Evolutionary conservation across 2,888 invertebrate genomes (phyloP).

Genomic region (Latheticus oryzae): DNA sequence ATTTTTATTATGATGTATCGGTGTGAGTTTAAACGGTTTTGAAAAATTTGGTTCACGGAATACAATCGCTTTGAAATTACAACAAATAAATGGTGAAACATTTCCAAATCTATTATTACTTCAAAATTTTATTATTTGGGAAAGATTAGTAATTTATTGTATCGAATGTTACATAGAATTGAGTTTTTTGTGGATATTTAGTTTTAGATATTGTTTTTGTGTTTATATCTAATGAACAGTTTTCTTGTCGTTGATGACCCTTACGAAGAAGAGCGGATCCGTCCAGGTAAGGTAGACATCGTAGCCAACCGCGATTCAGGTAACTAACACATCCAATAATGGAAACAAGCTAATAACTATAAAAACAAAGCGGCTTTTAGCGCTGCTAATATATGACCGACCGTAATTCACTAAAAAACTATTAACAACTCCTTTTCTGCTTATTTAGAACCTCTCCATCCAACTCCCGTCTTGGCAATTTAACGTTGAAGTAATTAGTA

Average conservation of each 20-base stretch:
- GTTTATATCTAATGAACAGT: slow-evolving; percentile 33
- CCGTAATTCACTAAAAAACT: slow-evolving; percentile 57
- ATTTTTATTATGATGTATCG: slow-evolving; percentile 59
- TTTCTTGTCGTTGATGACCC: slow-evolving; percentile 26
- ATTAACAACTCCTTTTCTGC: slow-evolving; percentile 57
- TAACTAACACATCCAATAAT: slow-evolving; percentile 60
- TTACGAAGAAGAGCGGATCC: slow-evolving; percentile 22
- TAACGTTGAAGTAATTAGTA: slow-evolving; percentile 49
- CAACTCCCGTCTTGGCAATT: slow-evolving; percentile 45
- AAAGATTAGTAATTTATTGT: no score
- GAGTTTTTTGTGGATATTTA: no score
- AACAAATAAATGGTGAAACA: no score
- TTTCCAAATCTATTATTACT: no score
- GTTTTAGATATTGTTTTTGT: no score
- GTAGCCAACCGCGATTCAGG: slow-evolving; percentile 52
- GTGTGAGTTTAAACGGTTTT: slow-evolving; percentile 24
- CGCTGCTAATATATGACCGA: slow-evolving; percentile 56
- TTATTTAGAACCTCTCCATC: slow-evolving; percentile 52
- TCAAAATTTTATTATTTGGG: no score
- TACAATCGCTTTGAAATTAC: no score
- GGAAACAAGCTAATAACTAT: slow-evolving; percentile 61
- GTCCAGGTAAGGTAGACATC: slow-evolving; percentile 44
- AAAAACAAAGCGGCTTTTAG: slow-evolving; percentile 60
- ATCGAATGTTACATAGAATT: no score
- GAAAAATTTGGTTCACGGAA: no score